phyloP scores from a whole-genome alignment of 2,888 invertebrate genomes.

The Cephus spinipes region DNA sequence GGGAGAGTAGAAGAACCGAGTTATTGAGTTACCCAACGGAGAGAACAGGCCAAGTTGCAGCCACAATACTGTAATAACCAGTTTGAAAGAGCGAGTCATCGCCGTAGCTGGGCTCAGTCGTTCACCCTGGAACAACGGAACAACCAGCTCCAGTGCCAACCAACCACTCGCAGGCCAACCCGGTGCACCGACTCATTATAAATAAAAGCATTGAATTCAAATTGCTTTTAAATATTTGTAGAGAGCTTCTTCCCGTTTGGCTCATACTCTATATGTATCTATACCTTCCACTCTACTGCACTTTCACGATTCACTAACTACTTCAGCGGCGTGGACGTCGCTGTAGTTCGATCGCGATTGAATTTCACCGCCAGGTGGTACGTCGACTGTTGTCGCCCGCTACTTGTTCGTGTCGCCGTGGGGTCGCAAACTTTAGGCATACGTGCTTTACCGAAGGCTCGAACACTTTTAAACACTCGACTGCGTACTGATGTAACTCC shows the following conservation, averaged over 20 bases:
- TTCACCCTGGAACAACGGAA: constrained; percentile 18
- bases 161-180: not conserved
- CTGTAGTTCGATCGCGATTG: constrained; percentile 28
- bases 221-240: constrained; percentile 32
- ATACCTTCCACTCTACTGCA: not conserved
- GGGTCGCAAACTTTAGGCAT: not conserved
- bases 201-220: constrained; percentile 14
- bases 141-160: not conserved
- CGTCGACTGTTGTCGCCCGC: not conserved
- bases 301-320: not conserved
- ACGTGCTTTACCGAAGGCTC: not conserved
- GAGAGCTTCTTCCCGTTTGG: constrained; percentile 19
- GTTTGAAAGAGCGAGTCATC: constrained; percentile 25
- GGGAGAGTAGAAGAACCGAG: constrained; percentile 6
- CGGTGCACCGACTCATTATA: not conserved
- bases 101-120: constrained; percentile 18
- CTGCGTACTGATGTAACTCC: not conserved
- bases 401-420: not conserved
- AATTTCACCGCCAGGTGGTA: constrained; percentile 26
- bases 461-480: not conserved
- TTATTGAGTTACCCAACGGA: constrained; percentile 13
- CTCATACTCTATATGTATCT: not conserved
- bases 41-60: constrained; percentile 10
- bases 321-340: constrained; percentile 9
- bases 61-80: constrained; percentile 25